Percentiles rank a stretch among this genome's conserved stretches.
Conservation (phyloP, 2,113 vertebrate species). For the Labrus mixtus region DNA sequence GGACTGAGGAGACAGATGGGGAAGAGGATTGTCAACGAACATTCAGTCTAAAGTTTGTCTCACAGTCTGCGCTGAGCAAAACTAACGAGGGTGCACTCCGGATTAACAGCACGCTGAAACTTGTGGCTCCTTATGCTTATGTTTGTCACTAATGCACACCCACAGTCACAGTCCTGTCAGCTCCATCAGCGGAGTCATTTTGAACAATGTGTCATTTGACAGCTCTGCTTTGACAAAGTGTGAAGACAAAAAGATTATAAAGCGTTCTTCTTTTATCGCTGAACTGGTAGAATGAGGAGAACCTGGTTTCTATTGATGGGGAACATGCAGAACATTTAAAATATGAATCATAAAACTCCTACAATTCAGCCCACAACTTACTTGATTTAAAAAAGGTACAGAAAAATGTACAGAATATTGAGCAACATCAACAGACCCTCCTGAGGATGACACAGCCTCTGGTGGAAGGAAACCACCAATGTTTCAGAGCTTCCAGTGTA, state of each 20-base stretch:
- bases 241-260: slow-evolving; percentile 15
- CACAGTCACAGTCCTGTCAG: slow-evolving; percentile 53
- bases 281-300: slow-evolving; percentile 30
- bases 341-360: slow-evolving; percentile 46
- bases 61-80: slow-evolving; percentile 6
- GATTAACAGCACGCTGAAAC: slow-evolving; percentile 23
- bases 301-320: slow-evolving; percentile 4
- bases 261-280: slow-evolving; percentile 39
- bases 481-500: no score
- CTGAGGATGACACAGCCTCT: no score
- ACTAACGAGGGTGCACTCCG: slow-evolving; percentile 17
- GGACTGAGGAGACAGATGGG: slow-evolving; percentile 41
- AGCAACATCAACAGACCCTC: no score
- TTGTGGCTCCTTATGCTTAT: slow-evolving; percentile 41
- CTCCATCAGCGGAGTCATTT: slow-evolving; percentile 42
- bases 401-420: no score
- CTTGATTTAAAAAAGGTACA: background rate
- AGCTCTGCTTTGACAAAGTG: slow-evolving; percentile 44
- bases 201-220: slow-evolving; percentile 61
- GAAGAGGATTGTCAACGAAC: slow-evolving; percentile 4
- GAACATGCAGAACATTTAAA: background rate
- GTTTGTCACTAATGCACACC: slow-evolving; percentile 54
- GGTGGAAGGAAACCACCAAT: no score
- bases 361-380: slow-evolving; percentile 11
- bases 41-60: slow-evolving; percentile 5